Evolutionary conservation across 2,888 invertebrate genomes (phyloP), one percentile per base, ranked within the genome.

Genomic region (Melinopterus prodromus): DNA sequence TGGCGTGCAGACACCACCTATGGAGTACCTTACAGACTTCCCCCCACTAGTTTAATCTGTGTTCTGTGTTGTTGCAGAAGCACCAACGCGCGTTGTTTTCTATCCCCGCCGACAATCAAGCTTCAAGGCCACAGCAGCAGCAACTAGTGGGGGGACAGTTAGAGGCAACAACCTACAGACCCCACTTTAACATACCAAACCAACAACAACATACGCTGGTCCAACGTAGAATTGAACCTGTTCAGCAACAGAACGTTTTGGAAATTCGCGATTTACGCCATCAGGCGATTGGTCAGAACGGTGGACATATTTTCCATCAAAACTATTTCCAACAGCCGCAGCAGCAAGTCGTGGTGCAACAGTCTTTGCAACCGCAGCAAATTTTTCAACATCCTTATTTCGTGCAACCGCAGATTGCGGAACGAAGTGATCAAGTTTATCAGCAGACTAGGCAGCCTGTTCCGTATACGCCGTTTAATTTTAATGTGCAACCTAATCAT

Each of bases 111-210:
- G 79, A 77, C 79, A 81, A 82, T 82, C 74, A 77, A 70, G 76
- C 74, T 77, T 26, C 71, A 77, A 70, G 70, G 36, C 80, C 79
- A 77, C 76, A 79, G 83, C 69, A 81, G 82, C 76, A 82, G 81
- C 77, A 82, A 82, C 84, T 86, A 84, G 85, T 88, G 83, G 85
- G 84, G 89, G 88, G 88, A 87, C 87, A 85, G 85, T 86, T 89
- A 84, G 88, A 88, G 85, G 87, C 90, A 53, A 90, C 90, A 78
- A 90, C 90, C 70, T 90, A 87, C 85, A 87, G 90, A 76, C 90
- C 90, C 78, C 85, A 76, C 84, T 84, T 77, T 85, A 83, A 84
- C 77, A 82, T 81, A 16, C 80, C 80, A 71, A 81, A 79, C 36
- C 84, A 84, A 79, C 85, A 85, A 71, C 82, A 84, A 16, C 83